Evolutionary conservation across 1,140 invertebrate genomes (phyloP), one percentile per base, ranked within the genome.

Genomic region (Trachelipus rathkii): DNA sequence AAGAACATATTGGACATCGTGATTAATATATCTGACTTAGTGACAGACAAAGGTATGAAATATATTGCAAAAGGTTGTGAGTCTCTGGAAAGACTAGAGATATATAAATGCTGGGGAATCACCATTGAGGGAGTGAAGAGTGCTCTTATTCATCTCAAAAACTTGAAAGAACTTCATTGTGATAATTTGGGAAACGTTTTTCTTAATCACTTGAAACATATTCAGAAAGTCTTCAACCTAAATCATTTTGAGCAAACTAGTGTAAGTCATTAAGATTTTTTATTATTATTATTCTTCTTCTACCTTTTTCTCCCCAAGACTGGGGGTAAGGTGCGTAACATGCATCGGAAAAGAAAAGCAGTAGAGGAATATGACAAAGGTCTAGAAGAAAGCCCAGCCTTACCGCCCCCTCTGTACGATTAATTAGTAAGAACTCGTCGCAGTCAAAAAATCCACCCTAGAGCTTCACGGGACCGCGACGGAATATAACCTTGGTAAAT

Each of bases 221-320:
- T 71, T 19, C 68, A 74, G 11, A 74, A 6, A 23, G 71, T 66
- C 23, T 79, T 79, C 45, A 79, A 77, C 33, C 23, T 79, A 19
- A 79, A 68, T 66, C 75, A 79, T 60, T 79, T 79, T 74, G 78
- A 79, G 23, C 78, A 79, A 71, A 79, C 78, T 74, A 72, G 76
- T 13, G 78, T 79, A 71, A 76, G 69, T 71, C 46, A 71, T 15
- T 45, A n/a, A 10, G 10, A 66, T 50, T 66, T 43, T 10, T 23
- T 44, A 66, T 50, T 44, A 11, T 66, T 43, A 19, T 23, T 44
- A 10, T 7, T 68, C 21, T 21, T 21, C 73, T 73, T 45, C n/a
- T n/a, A n/a, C n/a, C n/a, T n/a, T n/a, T n/a, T n/a, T n/a, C n/a
- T n/a, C n/a, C n/a, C n/a, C n/a, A n/a, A n/a, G n/a, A n/a, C n/a